phyloP scores from a whole-genome alignment of 2,888 invertebrate species.

The Aelia acuminata region DNA sequence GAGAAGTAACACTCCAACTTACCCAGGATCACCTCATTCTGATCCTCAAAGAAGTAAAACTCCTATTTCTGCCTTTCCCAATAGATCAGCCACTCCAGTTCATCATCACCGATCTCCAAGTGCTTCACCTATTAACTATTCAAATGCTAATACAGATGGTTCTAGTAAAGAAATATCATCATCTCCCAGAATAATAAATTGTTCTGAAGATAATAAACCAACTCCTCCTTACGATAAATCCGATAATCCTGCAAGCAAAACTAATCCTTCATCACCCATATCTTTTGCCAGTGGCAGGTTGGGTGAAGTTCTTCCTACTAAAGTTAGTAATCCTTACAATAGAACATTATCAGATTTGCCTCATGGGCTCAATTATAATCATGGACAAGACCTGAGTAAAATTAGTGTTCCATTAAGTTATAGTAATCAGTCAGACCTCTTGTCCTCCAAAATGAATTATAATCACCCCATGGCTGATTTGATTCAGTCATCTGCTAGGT shows the following conservation, averaged over 20 bases:
- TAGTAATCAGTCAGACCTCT: slow-evolving; percentile 62
- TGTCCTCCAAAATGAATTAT: slow-evolving; percentile 64
- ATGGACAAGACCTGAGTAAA: slow-evolving; percentile 63
- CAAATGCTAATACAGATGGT: slow-evolving; percentile 60
- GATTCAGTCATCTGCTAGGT: slow-evolving; percentile 62
- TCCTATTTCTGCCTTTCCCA: slow-evolving; percentile 61
- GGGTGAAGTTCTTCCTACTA: slow-evolving; percentile 64
- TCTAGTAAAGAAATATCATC: slow-evolving; percentile 52
- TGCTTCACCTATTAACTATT: slow-evolving; percentile 65
- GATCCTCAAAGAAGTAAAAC: slow-evolving; percentile 55
- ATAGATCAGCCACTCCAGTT: slow-evolving; percentile 57
- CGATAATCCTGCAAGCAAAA: slow-evolving; percentile 58
- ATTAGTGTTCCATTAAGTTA: slow-evolving; percentile 62
- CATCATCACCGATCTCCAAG: slow-evolving; percentile 59
- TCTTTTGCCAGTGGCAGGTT: slow-evolving; percentile 64
- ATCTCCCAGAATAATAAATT: slow-evolving; percentile 50
- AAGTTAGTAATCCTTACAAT: slow-evolving; percentile 65
- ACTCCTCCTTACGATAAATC: slow-evolving; percentile 53
- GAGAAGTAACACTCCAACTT: slow-evolving; percentile 59
- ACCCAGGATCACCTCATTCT: slow-evolving; percentile 57
- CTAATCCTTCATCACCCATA: slow-evolving; percentile 62
- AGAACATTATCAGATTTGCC: slow-evolving; percentile 64
- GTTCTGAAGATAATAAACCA: slow-evolving; percentile 54
- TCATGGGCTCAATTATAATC: slow-evolving; percentile 62
- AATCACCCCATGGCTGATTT: slow-evolving; percentile 65